Percentiles rank a stretch among this genome's conserved stretches.
Conservation (phyloP, 2,113 vertebrate genomes). For the Calypte anna region DNA sequence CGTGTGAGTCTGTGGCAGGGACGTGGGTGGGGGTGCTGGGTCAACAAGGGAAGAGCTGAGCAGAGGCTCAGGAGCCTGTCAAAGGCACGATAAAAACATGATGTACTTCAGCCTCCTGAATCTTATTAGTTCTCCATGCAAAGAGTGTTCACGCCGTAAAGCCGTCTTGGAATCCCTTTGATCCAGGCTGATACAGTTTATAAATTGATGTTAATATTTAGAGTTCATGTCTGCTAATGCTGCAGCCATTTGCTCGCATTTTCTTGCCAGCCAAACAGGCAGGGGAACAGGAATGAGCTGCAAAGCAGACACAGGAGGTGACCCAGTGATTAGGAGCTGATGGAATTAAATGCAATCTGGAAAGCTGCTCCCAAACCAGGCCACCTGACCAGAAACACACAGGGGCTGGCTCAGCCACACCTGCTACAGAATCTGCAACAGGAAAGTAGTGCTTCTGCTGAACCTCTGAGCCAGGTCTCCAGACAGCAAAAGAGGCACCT, state of each 20-base stretch:
- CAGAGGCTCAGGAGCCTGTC: slow-evolving; percentile 14
- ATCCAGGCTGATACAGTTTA: slow-evolving; percentile 62
- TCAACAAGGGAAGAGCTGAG: background rate
- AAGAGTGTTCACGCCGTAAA: background rate
- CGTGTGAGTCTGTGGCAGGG: background rate
- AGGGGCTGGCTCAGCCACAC: background rate
- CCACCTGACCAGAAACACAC: background rate
- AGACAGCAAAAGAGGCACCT: background rate
- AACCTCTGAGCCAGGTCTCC: background rate
- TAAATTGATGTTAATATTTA: slow-evolving; percentile 71
- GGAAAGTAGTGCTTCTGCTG: background rate
- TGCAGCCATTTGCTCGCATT: slow-evolving; percentile 52
- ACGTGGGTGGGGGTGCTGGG: rapidly evolving
- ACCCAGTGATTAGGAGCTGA: background rate
- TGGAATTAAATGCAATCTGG: background rate
- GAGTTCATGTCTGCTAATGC: slow-evolving; percentile 45
- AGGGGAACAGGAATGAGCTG: background rate
- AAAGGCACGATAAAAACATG: slow-evolving; percentile 28
- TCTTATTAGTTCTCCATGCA: slow-evolving; percentile 56
- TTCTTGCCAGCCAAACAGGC: slow-evolving; percentile 7
- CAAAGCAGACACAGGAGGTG: background rate
- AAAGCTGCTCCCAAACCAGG: background rate
- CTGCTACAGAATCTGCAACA: background rate
- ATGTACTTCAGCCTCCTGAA: slow-evolving; percentile 56
- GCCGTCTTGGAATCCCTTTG: slow-evolving; percentile 61